Base-by-base conservation (phyloP, 2,113 vertebrate genomes). In the Dermatemys mawii region DNA sequence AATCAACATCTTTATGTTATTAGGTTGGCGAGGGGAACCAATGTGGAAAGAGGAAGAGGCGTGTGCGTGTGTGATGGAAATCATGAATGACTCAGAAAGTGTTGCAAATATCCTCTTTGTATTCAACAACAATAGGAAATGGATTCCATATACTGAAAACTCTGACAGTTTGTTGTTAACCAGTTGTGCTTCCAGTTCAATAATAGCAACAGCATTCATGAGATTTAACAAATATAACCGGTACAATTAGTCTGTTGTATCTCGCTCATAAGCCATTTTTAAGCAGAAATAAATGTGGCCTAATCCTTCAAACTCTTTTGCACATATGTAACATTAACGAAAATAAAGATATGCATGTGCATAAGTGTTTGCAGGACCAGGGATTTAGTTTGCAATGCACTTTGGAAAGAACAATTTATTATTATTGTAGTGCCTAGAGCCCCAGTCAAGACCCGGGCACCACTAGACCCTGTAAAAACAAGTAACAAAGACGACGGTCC, bases 181-280 rank as follows among this genome's bases (percentile, higher is more conserved):
- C 63, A 70, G 17, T 38, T 67, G 63, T 67, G 93, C 82, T 92
- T 89, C 54, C 55, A 89, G 50, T 29, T 89, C 81, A 83, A 93
- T 88, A 92, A 89, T 93, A 87, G 82, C 80, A 91, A 78, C 67
- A 80, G 93, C 86, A 49, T 97, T 92, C 95, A 93, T 95, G 89
- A 95, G 76, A 93, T 94, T 93, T 91, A 90, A 19, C 60, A 92
- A 83, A 80, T n/a, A n/a, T n/a, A n/a, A n/a, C n/a, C n/a, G n/a
- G n/a, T n/a, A n/a, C n/a, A n/a, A n/a, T n/a, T n/a, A n/a, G n/a
- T n/a, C n/a, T n/a, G n/a, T n/a, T n/a, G n/a, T 5, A 81, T 63
- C 57, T 96, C 67, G 63, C 41, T 75, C 80, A 35, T 81, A 93
- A 67, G 51, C 80, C 95, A 51, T 6, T 50, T 11, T 92, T 94